phyloP scores from a whole-genome alignment of 2,888 invertebrate genomes.

The Leptogaster cylindrica region DNA sequence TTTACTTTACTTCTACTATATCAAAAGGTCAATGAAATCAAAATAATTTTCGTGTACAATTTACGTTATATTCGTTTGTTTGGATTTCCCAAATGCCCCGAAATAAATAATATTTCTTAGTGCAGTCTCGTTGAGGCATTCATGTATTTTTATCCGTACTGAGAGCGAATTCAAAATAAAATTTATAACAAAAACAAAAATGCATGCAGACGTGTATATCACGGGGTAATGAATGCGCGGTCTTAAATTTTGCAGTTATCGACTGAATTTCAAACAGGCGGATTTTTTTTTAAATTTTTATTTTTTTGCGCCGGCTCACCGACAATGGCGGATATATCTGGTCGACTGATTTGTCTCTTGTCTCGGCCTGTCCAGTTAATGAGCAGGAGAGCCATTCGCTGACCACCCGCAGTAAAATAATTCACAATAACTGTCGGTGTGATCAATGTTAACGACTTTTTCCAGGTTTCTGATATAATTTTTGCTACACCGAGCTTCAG shows the following conservation, averaged over 20 bases:
- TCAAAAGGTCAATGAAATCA: too few relatives aligned
- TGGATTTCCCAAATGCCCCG: too few relatives aligned
- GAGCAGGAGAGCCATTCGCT: slow-evolving; percentile 44
- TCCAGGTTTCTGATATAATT: slow-evolving; percentile 26
- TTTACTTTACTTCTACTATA: too few relatives aligned
- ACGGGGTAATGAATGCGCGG: slow-evolving; percentile 33
- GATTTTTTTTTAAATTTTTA: too few relatives aligned
- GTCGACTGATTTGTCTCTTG: slow-evolving; percentile 17
- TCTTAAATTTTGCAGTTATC: slow-evolving; percentile 32
- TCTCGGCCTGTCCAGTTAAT: slow-evolving; percentile 38
- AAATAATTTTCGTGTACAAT: too few relatives aligned
- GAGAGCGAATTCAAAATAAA: too few relatives aligned
- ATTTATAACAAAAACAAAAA: slow-evolving; percentile 14
- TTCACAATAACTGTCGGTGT: slow-evolving; percentile 47
- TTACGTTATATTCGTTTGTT: too few relatives aligned
- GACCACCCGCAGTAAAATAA: slow-evolving; percentile 47
- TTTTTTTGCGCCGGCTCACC: slow-evolving; percentile 18
- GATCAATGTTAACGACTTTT: slow-evolving; percentile 45
- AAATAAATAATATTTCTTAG: too few relatives aligned
- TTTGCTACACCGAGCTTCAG: too few relatives aligned
- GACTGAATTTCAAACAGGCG: slow-evolving; percentile 32
- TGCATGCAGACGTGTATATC: slow-evolving; percentile 29
- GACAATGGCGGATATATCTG: slow-evolving; percentile 27
- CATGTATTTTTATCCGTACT: too few relatives aligned
- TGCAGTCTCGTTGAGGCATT: too few relatives aligned